Evolutionary conservation across 2,113 vertebrate genomes (phyloP).

Genomic region (Diglossa brunneiventris): DNA sequence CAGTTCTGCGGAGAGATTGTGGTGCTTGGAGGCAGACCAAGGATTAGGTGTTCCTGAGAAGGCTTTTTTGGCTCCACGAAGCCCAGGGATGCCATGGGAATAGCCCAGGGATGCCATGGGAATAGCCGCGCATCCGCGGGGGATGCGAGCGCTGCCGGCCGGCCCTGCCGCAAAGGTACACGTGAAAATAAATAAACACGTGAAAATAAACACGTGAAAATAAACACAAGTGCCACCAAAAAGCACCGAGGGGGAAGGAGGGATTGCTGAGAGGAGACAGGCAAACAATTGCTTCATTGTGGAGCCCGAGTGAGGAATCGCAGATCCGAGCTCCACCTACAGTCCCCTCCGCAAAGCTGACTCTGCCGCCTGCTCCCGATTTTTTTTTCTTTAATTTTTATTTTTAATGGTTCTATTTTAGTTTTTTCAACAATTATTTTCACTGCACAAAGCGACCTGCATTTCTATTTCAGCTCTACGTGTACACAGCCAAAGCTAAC

Average conservation of each 20-base stretch:
- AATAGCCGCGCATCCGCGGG: conserved; percentile 80
- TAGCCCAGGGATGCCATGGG: conserved; percentile 79
- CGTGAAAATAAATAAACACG: conserved; percentile 85
- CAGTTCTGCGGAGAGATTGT: conserved; percentile 79
- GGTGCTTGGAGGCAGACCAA: conserved; percentile 84
- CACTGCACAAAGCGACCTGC: not conserved
- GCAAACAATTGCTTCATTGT: conserved; percentile 87
- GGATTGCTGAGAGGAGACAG: conserved; percentile 50
- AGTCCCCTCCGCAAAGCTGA: conserved; percentile 75
- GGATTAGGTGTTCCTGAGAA: conserved; percentile 92
- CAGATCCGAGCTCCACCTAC: conserved; percentile 95
- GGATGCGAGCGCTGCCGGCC: conserved; percentile 78
- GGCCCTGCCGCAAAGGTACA: conserved; percentile 78
- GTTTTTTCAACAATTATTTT: not conserved
- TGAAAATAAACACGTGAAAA: conserved; percentile 56
- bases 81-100: conserved; percentile 81
- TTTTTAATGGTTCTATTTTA: not conserved
- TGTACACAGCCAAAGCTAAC: rapidly evolving
- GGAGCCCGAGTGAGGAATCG: conserved; percentile 71
- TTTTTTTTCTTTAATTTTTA: not conserved
- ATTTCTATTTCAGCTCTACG: rapidly evolving
- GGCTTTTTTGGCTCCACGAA: conserved; percentile 79
- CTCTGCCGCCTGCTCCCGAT: not conserved
- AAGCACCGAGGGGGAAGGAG: conserved; percentile 61
- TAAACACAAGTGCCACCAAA: conserved; percentile 80